A percentile compares a stretch with the other conserved stretches of the same genome.
Conservation (phyloP, 1,140 invertebrate genomes). For the Microvelia longipes region DNA sequence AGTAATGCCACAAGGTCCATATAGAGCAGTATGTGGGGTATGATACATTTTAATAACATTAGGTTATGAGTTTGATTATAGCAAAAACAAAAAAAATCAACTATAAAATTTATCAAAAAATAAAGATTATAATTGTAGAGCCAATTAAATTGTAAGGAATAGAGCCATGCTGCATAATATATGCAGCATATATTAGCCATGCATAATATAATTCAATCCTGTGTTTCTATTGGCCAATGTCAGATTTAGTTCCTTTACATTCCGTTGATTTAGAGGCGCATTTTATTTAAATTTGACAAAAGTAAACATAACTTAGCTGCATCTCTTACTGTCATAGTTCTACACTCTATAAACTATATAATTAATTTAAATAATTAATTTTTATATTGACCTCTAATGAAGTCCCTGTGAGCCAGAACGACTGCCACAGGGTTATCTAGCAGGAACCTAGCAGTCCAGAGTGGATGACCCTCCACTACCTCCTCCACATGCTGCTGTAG, state of each 20-base stretch:
- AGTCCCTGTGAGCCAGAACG: slow-evolving; percentile 58
- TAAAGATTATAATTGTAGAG: too few relatives aligned
- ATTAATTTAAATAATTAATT: not conserved
- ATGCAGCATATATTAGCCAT: too few relatives aligned
- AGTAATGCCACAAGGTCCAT: too few relatives aligned
- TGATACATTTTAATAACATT: too few relatives aligned
- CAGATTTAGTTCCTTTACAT: not conserved
- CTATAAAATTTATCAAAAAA: too few relatives aligned
- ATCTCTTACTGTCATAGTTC: not conserved
- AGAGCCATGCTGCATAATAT: too few relatives aligned
- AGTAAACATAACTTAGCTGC: too few relatives aligned
- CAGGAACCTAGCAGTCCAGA: slow-evolving; percentile 67
- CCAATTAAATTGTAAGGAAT: too few relatives aligned
- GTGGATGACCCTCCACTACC: slow-evolving; percentile 48
- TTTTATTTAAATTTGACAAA: too few relatives aligned
- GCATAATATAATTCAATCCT: not conserved
- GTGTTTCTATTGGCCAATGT: not conserved
- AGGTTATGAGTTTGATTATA: too few relatives aligned
- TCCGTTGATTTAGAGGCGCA: not conserved
- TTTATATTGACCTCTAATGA: slow-evolving; percentile 37
- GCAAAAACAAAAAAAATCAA: too few relatives aligned
- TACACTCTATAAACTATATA: not conserved
- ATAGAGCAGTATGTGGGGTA: too few relatives aligned
- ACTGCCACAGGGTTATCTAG: slow-evolving; percentile 51
- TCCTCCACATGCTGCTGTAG: slow-evolving; percentile 49